A percentile compares a stretch with the other conserved stretches of the same genome.
Conservation (phyloP, 1,140 invertebrate genomes). For the Campoletis sonorensis region DNA sequence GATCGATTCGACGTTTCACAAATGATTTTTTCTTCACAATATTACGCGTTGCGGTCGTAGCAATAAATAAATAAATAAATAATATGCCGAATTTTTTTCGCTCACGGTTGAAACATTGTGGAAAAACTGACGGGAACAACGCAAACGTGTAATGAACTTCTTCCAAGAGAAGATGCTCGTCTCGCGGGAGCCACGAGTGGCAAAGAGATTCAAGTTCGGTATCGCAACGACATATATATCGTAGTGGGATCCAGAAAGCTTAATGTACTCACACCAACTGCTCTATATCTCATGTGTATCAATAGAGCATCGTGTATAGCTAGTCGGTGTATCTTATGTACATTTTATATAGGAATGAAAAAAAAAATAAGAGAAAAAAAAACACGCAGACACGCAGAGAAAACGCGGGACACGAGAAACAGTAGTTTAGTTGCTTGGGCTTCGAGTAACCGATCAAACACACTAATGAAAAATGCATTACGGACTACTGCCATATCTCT, state of each 20-base stretch:
- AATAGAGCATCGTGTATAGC: not conserved
- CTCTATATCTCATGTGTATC: constrained; percentile 4
- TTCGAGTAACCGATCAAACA: no score
- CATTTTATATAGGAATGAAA: not conserved
- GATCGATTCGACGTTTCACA: not conserved
- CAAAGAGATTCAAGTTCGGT: constrained; percentile 41
- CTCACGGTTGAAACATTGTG: no score
- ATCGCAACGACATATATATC: constrained; percentile 44
- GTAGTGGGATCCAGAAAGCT: not conserved
- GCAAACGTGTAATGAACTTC: not conserved
- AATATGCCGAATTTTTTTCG: no score
- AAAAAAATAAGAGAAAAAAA: no score
- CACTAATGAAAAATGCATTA: not conserved
- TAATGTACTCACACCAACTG: constrained; percentile 3
- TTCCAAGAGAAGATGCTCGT: constrained; percentile 4
- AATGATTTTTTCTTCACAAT: no score
- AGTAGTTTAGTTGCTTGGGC: not conserved
- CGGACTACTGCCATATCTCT: not conserved
- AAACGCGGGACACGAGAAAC: not conserved
- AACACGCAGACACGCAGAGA: not conserved
- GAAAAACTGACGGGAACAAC: not conserved
- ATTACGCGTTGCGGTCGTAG: not conserved
- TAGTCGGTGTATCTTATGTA: not conserved
- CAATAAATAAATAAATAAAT: not conserved
- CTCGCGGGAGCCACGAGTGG: constrained; percentile 15